Base-by-base conservation (phyloP, 1,140 invertebrate genomes). In the Drosophila dunni region DNA sequence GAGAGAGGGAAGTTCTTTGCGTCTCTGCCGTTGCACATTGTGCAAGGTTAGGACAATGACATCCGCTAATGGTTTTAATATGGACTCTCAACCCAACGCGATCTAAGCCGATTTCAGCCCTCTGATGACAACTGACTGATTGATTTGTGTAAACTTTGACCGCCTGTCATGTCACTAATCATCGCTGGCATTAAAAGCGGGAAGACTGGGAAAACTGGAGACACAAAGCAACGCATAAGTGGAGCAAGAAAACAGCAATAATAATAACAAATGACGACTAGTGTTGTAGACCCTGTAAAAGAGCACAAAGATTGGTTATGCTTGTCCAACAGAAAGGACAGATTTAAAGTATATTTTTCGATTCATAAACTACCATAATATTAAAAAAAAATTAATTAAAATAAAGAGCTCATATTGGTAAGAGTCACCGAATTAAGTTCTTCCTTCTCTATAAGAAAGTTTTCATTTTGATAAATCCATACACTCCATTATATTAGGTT, bases 101-200 rank as follows among this genome's bases (percentile, higher is more conserved):
- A 10, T 11, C 7, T 15, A 17, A 38, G 13, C 20, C 34, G 51
- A 29, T 44, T 34, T n/a, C 20, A 20, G 7, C 15, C 6, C 20
- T 20, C 6, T 54, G 45, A 6, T 54, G 54, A 42, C 40, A 17
- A 51, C 58, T 67, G 51, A 72, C 67, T 82, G 83, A 88, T 88
- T 88, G 83, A 88, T 89, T 89, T 80, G 67, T 83, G 80, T 89
- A 78, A 86, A 83, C 83, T 88, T 66, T 88, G 84, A 89, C 79
- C 73, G 65, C 48, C 75, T 66, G 63, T 38, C 79, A 67, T 82
- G 75, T 68, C 63, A 71, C 71, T 61, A 68, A 73, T 73, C 70
- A 74, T 64, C 58, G 60, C 20, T 29, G 10, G 38, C 20, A n/a
- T 33, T 45, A 38, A n/a, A 46, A 71, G 57, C 50, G 40, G 40